These are phyloP conservation scores for Latrodectus geometricus DNA, from an alignment of 1,140 invertebrate genomes.

Conservation along the genomic window DNA sequence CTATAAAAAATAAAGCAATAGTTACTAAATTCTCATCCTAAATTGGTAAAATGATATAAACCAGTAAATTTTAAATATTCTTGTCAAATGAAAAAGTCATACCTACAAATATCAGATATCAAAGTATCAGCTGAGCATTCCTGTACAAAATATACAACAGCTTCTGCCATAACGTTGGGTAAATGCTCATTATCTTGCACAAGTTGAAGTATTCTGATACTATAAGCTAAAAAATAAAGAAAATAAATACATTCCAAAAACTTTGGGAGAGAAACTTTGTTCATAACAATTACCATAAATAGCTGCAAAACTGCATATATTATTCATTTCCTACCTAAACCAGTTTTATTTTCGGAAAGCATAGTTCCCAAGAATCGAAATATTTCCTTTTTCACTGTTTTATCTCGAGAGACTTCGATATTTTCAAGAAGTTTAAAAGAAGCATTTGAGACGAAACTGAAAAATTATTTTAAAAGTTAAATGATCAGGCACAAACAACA, in stretches of 20 bases:
- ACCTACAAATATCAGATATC: slow-evolving; percentile 46
- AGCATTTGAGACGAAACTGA: slow-evolving; percentile 76
- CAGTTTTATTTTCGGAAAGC: slow-evolving; percentile 73
- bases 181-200: slow-evolving; percentile 81
- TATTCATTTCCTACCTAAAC: background rate
- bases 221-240: slow-evolving; percentile 67
- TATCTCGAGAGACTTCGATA: slow-evolving; percentile 74
- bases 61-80: too few relatives aligned
- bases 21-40: too few relatives aligned
- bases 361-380: slow-evolving; percentile 84
- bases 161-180: slow-evolving; percentile 76
- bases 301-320: too few relatives aligned
- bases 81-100: background rate
- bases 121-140: slow-evolving; percentile 70
- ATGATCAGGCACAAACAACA: too few relatives aligned
- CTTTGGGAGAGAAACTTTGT: too few relatives aligned
- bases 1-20: too few relatives aligned
- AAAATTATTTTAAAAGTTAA: slow-evolving; percentile 24
- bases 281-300: too few relatives aligned
- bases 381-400: slow-evolving; percentile 77
- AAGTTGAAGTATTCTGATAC: slow-evolving; percentile 74
- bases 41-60: too few relatives aligned
- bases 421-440: slow-evolving; percentile 83
- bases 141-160: slow-evolving; percentile 78
- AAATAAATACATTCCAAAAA: background rate